These are phyloP conservation scores for Perithous albicinctus DNA, from an alignment of 2,888 invertebrate genomes.

Conservation along the genomic window DNA sequence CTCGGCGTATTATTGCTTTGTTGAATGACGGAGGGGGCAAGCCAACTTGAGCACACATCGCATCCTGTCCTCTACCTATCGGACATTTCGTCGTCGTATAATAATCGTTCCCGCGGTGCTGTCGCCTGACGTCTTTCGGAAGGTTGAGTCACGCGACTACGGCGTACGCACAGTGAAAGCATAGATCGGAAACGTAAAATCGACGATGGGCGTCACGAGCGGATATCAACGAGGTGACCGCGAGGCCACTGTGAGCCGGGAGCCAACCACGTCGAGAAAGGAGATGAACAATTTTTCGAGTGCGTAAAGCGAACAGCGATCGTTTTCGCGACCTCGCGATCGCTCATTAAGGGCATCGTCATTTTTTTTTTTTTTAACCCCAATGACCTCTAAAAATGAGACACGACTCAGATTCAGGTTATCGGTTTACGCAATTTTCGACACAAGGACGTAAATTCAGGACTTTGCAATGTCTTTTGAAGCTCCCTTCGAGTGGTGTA, in stretches of 20 bases:
- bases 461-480: background rate
- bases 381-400: background rate
- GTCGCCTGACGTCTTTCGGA: conserved; percentile 43
- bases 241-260: background rate
- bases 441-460: background rate
- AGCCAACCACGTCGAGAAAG: conserved; percentile 23
- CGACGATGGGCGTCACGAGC: conserved; percentile 14
- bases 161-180: conserved; percentile 29
- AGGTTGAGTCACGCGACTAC: conserved; percentile 29
- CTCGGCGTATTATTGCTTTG: background rate
- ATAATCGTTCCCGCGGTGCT: background rate
- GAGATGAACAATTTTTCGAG: conserved; percentile 38
- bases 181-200: conserved; percentile 18
- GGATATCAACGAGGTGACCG: conserved; percentile 13
- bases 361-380: background rate
- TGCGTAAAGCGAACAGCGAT: conserved; percentile 7
- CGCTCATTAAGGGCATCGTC: conserved; percentile 42
- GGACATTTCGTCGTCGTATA: background rate
- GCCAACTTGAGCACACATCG: background rate
- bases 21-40: background rate
- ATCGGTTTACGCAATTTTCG: background rate
- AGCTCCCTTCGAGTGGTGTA: background rate
- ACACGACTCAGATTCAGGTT: background rate
- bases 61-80: background rate
- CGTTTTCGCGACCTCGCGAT: conserved; percentile 7